phyloP scores from a whole-genome alignment of 2,888 invertebrate species.

The Lepidochitona cinerea region DNA sequence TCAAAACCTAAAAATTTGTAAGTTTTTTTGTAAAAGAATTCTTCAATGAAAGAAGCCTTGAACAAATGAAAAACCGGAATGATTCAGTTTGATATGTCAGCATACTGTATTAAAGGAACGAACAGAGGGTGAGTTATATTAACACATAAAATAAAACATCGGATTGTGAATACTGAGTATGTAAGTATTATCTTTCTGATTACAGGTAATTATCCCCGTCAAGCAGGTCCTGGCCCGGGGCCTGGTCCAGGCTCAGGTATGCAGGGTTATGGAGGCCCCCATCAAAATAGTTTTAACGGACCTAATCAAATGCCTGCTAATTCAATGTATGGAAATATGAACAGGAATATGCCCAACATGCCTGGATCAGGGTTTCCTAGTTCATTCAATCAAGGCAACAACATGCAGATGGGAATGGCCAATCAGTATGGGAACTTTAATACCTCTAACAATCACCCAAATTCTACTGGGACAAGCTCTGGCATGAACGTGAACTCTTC shows the following conservation, averaged over 20 bases:
- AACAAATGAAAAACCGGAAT: no score
- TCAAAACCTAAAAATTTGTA: no score
- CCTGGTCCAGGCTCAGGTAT: constrained; percentile 28
- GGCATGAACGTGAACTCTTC: constrained; percentile 2
- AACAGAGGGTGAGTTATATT: no score
- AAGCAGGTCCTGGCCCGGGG: constrained; percentile 37
- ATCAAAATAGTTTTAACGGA: constrained; percentile 20
- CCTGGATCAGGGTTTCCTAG: not conserved
- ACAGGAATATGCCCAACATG: not conserved
- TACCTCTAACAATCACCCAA: constrained; percentile 10
- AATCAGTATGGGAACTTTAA: constrained; percentile 19
- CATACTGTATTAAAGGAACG: no score
- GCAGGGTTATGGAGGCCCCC: not conserved
- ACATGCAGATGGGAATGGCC: constrained; percentile 12
- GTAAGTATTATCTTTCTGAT: no score
- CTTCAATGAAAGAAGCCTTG: no score
- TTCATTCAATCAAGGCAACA: constrained; percentile 11
- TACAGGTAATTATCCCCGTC: constrained; percentile 47
- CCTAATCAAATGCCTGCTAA: constrained; percentile 22
- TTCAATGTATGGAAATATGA: constrained; percentile 12
- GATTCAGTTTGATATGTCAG: no score
- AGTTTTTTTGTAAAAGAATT: no score
- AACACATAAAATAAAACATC: no score
- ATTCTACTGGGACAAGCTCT: not conserved
- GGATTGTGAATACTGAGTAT: no score